Percentiles rank a stretch among this genome's conserved stretches.
These are phyloP conservation scores for Brevimyrus niger DNA, from an alignment of 2,113 vertebrate species.

Conservation along the genomic window DNA sequence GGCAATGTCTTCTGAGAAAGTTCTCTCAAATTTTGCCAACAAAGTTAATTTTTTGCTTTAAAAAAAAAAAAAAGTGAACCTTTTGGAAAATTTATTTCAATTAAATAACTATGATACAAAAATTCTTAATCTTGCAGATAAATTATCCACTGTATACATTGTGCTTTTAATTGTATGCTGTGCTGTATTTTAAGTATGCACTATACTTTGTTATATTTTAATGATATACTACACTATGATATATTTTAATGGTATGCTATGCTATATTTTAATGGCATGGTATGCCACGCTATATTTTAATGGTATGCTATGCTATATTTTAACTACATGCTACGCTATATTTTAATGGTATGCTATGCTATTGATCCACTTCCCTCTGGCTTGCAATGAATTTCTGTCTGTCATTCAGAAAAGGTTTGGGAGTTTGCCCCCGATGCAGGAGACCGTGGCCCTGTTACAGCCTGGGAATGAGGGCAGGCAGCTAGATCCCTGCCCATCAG, in stretches of 20 bases:
- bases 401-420: background rate
- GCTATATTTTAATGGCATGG: background rate
- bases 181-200: background rate
- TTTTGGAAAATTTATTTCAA: constrained; percentile 10
- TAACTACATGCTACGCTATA: background rate
- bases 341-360: background rate
- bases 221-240: background rate
- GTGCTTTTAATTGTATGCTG: background rate
- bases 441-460: constrained; percentile 41
- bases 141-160: background rate
- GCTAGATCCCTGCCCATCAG: constrained; percentile 33
- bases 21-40: background rate
- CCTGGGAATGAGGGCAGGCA: constrained; percentile 44
- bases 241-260: background rate
- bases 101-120: background rate
- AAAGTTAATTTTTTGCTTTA: constrained; percentile 13
- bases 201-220: background rate
- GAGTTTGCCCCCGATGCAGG: constrained; percentile 50
- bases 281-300: background rate
- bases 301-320: background rate
- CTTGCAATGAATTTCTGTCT: background rate
- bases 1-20: constrained; percentile 5
- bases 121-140: background rate
- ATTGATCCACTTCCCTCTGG: background rate
- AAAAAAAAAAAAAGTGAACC: background rate